Conservation (phyloP, 2,113 vertebrate genomes). For the Boleophthalmus pectinirostris region DNA sequence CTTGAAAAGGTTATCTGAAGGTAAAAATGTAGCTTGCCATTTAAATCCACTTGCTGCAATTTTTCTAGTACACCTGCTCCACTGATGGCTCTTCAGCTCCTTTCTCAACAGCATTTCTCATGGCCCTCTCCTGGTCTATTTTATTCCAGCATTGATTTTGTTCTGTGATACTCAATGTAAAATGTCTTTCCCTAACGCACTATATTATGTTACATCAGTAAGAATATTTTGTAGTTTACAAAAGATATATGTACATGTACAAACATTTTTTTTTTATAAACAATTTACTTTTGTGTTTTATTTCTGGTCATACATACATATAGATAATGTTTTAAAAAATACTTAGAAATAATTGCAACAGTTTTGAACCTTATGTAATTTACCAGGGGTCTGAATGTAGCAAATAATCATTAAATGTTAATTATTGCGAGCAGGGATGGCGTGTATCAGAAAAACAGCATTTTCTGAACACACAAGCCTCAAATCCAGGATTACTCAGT, state of each 20-base stretch:
- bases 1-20: background rate
- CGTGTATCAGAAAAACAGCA: background rate
- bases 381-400: no score
- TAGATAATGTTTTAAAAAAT: background rate
- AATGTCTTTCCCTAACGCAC: conserved; percentile 26
- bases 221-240: no score
- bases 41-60: conserved; percentile 2
- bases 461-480: background rate
- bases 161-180: conserved; percentile 29
- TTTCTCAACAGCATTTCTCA: conserved; percentile 22
- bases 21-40: background rate
- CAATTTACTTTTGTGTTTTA: no score
- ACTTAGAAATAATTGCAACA: conserved; percentile 5
- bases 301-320: no score
- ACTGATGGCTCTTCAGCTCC: conserved; percentile 3
- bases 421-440: background rate
- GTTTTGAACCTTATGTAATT: no score
- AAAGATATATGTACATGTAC: no score
- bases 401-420: no score
- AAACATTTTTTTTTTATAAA: no score
- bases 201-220: conserved; percentile 27
- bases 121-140: conserved; percentile 22
- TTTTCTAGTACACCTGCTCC: background rate
- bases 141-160: conserved; percentile 45
- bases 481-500: background rate